Evolutionary conservation across 2,888 invertebrate species (phyloP), one percentile per base, ranked within the genome.

Genomic region (Tachystola acroxantha): DNA sequence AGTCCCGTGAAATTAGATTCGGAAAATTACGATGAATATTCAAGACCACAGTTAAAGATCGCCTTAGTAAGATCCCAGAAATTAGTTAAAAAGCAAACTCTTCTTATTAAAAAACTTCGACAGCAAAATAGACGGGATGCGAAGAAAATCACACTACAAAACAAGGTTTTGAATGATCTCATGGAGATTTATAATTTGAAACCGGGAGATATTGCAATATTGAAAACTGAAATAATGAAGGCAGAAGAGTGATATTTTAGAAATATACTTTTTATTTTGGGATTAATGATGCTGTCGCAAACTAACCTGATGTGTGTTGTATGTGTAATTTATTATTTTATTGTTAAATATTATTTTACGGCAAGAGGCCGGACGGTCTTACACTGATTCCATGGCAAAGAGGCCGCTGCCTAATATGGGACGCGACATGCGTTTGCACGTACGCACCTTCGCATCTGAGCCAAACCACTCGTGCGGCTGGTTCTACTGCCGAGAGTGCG

Each of bases 161-260:
- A 38, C 24, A 38, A 19, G 19, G 24, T 38, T 10, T n/a, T 38
- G 2, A 34, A 38, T 9, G 38, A 38, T 34, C 12, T 38, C 2
- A 38, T 38, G 38, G 38, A 38, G 11, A 26, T 34, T 13, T 38
- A 31, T 12, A 12, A 22, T 12, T 38, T 38, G 13, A 34, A 34
- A 12, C 12, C 13, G 1, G 34, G 25, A 12, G 38, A 38, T n/a
- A 38, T 38, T 10, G 34, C 30, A 7, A 29, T 38, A n/a, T 30
- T 38, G 12, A 16, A 16, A 9, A 20, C 34, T 13, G 26, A 38
- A 26, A 38, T 37, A 28, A 12, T 33, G 7, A 26, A 32, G 20
- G 6, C 22, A 2, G 22, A 33, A 13, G 32, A 32, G 16, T 30
- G 16, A n/a, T n/a, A n/a, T n/a, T n/a, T n/a, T n/a, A n/a, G n/a